Base-by-base conservation (phyloP, 2,797 vertebrate genomes). In the Agapornis canus region DNA sequence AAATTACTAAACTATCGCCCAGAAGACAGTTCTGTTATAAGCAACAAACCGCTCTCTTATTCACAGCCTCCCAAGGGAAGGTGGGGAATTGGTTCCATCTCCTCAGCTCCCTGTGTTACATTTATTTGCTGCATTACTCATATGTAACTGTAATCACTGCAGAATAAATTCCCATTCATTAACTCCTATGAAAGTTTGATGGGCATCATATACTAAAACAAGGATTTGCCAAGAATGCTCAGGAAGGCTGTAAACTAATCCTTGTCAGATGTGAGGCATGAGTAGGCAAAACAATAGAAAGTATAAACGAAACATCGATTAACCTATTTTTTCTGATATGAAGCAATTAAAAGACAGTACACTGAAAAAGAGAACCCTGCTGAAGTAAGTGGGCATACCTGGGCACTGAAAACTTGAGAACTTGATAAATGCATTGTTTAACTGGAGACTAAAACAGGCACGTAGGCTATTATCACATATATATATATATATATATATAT, bases 71-170 rank as follows among this genome's bases (percentile, higher is more conserved):
- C 37, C 45, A 54, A 59, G 20, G 21, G 32, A 87, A 82, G 14
- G 16, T 18, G 25, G 16, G 13, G n/a, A 77, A 82, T 25, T 61
- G 18, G 18, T 40, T 79, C 48, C n/a, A 20, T 32, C 26, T 84
- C 47, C n/a, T 86, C 4, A 2, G 40, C 35, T 76, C 18, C 22
- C 57, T 25, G 14, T 1, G 0, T 37, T 79, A 43, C 20, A 40
- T 43, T 96, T 77, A 43, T 39, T 71, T 82, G 31, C 19, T 5
- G 0, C 26, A 39, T 59, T 37, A 56, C 29, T 83, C 48, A 9
- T 17, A 32, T 0, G 0, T 9, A 39, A 59, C 3, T 9, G 8
- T 11, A 64, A 82, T 19, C 18, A 57, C 14, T 72, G 26, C 23
- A 88, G 61, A 75, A 81, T 32, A 78, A 83, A 60, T 72, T 68